Percentiles rank a stretch among this genome's conserved stretches.
These are phyloP conservation scores for Halocynthia roretzi DNA, from an alignment of 23 tunicate genomes.

Conservation along the genomic window DNA sequence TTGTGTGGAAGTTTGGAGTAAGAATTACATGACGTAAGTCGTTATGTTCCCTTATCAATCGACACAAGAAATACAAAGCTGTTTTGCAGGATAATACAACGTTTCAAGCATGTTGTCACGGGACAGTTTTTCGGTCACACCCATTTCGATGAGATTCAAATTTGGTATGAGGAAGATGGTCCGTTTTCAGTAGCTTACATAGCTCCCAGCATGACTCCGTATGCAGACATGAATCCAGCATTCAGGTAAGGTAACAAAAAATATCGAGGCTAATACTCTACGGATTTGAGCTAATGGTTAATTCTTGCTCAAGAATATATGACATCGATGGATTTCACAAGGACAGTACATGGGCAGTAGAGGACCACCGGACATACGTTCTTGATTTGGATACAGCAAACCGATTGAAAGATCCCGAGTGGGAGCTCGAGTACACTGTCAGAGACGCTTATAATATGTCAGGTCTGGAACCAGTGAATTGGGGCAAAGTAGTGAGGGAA, in stretches of 20 bases:
- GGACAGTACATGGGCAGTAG: conserved; percentile 27
- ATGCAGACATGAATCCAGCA: conserved; percentile 46
- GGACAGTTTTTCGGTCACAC: conserved; percentile 73
- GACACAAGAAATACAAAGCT: too few relatives aligned
- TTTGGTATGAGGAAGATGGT: conserved; percentile 15
- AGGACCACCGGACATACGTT: conserved; percentile 42
- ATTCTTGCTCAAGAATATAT: conserved; percentile 27
- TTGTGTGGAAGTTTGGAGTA: conserved; percentile 38
- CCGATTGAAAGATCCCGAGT: conserved; percentile 3
- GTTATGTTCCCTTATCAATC: not conserved
- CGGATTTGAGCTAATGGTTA: not conserved
- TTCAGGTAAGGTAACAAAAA: conserved; percentile 32
- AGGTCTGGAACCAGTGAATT: not conserved
- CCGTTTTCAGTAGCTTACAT: conserved; percentile 50
- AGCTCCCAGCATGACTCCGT: conserved; percentile 62
- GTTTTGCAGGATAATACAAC: conserved; percentile 34
- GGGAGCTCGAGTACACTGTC: conserved; percentile 56
- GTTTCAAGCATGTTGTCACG: conserved; percentile 29
- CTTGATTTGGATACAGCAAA: conserved; percentile 30
- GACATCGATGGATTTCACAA: conserved; percentile 24
- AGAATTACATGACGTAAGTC: conserved; percentile 35
- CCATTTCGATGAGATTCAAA: conserved; percentile 43
- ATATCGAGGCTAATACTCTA: not conserved
- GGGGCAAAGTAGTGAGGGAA: conserved; percentile 21
- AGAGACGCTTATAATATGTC: conserved; percentile 26